A percentile compares a stretch with the other conserved stretches of the same genome.
Conservation (phyloP, 2,113 vertebrate species). For the Corythornis cristatus region DNA sequence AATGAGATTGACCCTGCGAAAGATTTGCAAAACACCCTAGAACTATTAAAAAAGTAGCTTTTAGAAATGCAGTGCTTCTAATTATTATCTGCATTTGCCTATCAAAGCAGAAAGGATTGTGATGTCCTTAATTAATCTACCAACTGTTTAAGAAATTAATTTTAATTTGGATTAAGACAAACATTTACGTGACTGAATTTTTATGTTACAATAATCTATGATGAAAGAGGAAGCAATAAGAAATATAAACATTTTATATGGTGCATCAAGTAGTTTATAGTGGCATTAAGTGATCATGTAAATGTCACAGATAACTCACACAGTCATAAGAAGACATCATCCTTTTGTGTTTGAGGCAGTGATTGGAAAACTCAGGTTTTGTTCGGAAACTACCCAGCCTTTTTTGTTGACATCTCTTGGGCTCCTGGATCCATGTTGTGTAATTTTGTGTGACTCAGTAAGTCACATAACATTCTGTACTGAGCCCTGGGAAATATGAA, state of each 20-base stretch:
- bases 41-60: slow-evolving; percentile 62
- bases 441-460: not conserved
- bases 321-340: not conserved
- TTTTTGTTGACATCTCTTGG: slow-evolving; percentile 26
- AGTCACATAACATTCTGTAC: not conserved
- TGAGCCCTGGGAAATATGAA: slow-evolving; percentile 24
- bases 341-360: not conserved
- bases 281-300: not conserved
- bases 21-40: slow-evolving; percentile 64
- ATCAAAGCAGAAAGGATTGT: not conserved
- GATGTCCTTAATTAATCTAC: slow-evolving; percentile 51
- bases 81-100: slow-evolving; percentile 50
- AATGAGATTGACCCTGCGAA: slow-evolving; percentile 68
- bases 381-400: not conserved
- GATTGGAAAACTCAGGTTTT: not conserved
- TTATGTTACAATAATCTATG: slow-evolving; percentile 22
- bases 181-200: slow-evolving; percentile 35
- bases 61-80: slow-evolving; percentile 47
- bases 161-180: slow-evolving; percentile 56
- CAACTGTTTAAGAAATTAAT: slow-evolving; percentile 63
- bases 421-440: not conserved
- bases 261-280: slow-evolving; percentile 29
- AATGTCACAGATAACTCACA: slow-evolving; percentile 15
- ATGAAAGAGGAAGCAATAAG: slow-evolving; percentile 50
- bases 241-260: slow-evolving; percentile 43